Evolutionary conservation across 2,113 vertebrate genomes (phyloP), one percentile per base, ranked within the genome.

Genomic region (Chlorocebus sabaeus): DNA sequence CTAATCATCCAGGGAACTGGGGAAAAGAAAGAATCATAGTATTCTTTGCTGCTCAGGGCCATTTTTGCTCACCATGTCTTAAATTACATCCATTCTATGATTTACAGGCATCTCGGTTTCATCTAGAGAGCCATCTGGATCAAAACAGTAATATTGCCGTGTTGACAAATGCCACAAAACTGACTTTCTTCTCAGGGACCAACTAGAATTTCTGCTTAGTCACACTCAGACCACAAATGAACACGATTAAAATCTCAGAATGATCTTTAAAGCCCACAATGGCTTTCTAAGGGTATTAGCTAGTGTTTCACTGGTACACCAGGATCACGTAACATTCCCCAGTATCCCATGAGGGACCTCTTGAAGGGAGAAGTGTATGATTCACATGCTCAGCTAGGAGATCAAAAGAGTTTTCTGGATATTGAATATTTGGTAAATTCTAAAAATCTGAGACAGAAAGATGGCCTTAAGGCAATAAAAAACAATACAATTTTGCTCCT

Each of bases 141-240:
- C 17, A 48, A 82, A 98, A 92, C 43, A 95, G 68, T 96, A 95
- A 98, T 96, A 96, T 61, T 97, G 61, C 80, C 97, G 88, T 96
- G 97, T 89, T 98, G 98, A 97, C 96, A 98, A 97, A 82, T 96
- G 88, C 84, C 84, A 96, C 94, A 98, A 98, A 98, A 76, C 83
- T 6, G 43, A 90, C 95, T 98, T 97, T 98, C 93, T 99, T 98
- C 97, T 59, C 93, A 85, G 90, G 61, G 80, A 68, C 55, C n/a
- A 32, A 97, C 97, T 98, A 96, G n/a, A 76, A 64, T 98, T 98
- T 98, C 97, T 98, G 85, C 97, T 97, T 87, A 30, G 92, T 93
- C 82, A 67, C 88, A 80, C 38, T 80, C 67, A 48, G 76, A 90
- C 75, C 87, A 52, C 88, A 97, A 97, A 93, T 76, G 96, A 97